Evolutionary conservation across 2,113 vertebrate species (phyloP).

Genomic region (cat (Felis catus)): F.catus_Fca126_mat1.0 CM031419.1:27337001-27337500

Average conservation of each 20-base stretch:
- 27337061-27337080: neutral
- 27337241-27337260: neutral
- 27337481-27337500: neutral
- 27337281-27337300: neutral
- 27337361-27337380: neutral
- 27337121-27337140: neutral
- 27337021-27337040: neutral
- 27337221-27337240: neutral
- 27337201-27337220: neutral
- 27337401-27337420: neutral
- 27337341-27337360: neutral
- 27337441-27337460: neutral
- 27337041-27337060: neutral
- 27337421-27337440: constrained; percentile 10
- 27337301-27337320: neutral
- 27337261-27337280: neutral
- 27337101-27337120: neutral
- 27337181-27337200: neutral
- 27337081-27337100: neutral
- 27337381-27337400: neutral
- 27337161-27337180: neutral
- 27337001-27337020: neutral
- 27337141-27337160: neutral
- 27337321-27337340: neutral
- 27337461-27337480: neutral